phyloP scores from a whole-genome alignment of 2,113 vertebrate species.

The Marcusenius ussheri region DNA sequence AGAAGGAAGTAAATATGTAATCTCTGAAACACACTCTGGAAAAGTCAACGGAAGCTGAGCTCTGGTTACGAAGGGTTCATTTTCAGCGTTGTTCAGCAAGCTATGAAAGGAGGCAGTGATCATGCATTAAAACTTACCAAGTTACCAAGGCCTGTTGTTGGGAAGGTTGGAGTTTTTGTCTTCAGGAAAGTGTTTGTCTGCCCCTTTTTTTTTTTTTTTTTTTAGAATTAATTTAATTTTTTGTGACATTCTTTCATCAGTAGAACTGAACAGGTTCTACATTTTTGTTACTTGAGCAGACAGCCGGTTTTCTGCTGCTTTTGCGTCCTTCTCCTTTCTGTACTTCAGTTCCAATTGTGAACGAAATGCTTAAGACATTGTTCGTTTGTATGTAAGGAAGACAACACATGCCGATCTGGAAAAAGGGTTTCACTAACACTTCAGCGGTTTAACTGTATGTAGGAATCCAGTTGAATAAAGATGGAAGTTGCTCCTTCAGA shows the following conservation, averaged over 20 bases:
- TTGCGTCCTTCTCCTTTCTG: conserved; percentile 63
- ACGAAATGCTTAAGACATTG: conserved; percentile 63
- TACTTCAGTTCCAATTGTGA: conserved; percentile 79
- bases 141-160: conserved; percentile 61
- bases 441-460: conserved; percentile 46
- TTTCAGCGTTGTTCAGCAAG: conserved; percentile 76
- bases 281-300: conserved; percentile 66
- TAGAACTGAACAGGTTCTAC: conserved; percentile 63
- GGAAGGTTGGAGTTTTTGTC: conserved; percentile 65
- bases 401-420: conserved; percentile 20
- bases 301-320: conserved; percentile 33
- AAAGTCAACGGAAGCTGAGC: conserved; percentile 36
- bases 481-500: conserved; percentile 48
- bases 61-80: conserved; percentile 67
- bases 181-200: conserved; percentile 72
- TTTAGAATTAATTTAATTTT: conserved; percentile 40
- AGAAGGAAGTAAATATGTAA: not conserved
- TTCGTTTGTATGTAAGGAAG: conserved; percentile 32
- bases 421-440: conserved; percentile 38
- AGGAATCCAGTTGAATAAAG: conserved; percentile 57
- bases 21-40: conserved; percentile 24
- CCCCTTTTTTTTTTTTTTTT: conserved; percentile 37
- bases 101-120: conserved; percentile 75
- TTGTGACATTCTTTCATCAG: conserved; percentile 52
- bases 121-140: conserved; percentile 71